phyloP scores from a whole-genome alignment of 2,888 invertebrate genomes.

The Hyposoter didymator region DNA sequence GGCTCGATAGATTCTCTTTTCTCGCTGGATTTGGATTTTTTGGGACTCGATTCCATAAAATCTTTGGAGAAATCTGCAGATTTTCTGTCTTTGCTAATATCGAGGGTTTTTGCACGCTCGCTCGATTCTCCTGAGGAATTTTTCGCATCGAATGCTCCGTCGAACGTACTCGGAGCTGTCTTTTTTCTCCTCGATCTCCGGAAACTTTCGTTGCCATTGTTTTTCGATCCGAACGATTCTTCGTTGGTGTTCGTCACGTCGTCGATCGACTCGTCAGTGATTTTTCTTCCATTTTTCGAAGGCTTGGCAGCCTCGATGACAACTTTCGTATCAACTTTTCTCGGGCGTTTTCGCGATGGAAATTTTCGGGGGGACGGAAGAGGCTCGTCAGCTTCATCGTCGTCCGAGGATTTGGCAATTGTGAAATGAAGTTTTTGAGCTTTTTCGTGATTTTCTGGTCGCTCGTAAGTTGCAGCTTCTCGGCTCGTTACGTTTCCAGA shows the following conservation, averaged over 20 bases:
- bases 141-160: neutral
- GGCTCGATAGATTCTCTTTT: neutral
- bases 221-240: neutral
- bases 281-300: neutral
- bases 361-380: neutral
- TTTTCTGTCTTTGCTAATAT: neutral
- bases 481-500: neutral
- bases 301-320: neutral
- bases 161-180: neutral
- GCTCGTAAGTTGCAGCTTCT: neutral
- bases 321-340: neutral
- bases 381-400: neutral
- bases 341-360: neutral
- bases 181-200: slow-evolving; percentile 8
- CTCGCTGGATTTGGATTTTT: neutral
- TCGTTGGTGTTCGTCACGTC: neutral
- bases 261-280: neutral
- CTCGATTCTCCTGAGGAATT: neutral
- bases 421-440: neutral
- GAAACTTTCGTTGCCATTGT: neutral
- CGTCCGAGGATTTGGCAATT: slow-evolving; percentile 26
- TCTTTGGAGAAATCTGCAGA: neutral
- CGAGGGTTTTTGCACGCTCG: neutral
- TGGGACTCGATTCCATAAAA: neutral
- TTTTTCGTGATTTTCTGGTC: neutral